These are phyloP conservation scores for Hormaphis cornu DNA, from an alignment of 1,140 invertebrate species.

Conservation along the genomic window DNA sequence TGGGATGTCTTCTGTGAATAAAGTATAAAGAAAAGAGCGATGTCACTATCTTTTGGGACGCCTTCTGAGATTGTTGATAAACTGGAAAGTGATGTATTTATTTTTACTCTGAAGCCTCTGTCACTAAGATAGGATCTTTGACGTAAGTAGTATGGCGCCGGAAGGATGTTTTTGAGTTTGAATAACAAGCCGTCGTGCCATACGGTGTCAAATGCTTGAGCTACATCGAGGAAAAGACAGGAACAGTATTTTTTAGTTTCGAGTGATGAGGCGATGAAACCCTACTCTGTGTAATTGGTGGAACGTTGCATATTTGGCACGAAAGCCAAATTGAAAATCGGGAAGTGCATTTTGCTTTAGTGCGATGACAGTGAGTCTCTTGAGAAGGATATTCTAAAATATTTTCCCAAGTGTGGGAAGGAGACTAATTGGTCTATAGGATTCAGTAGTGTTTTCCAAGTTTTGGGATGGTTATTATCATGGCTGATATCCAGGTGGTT, in stretches of 20 bases:
- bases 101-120: conserved; percentile 18
- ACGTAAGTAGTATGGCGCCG: not conserved
- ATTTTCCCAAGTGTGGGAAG: conserved; percentile 37
- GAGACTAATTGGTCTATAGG: conserved; percentile 40
- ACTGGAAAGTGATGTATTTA: not conserved
- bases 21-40: conserved; percentile 21
- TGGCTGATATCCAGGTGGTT: conserved; percentile 38
- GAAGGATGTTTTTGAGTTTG: not conserved
- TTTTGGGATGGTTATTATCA: conserved; percentile 41
- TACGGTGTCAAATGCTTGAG: conserved; percentile 41
- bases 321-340: conserved; percentile 30
- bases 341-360: conserved; percentile 13
- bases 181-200: conserved; percentile 40
- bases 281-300: conserved; percentile 19
- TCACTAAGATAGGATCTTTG: conserved; percentile 6
- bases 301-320: not conserved
- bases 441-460: conserved; percentile 34
- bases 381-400: conserved; percentile 35
- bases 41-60: conserved; percentile 8
- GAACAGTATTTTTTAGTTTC: conserved; percentile 35
- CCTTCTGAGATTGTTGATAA: not conserved
- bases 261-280: not conserved
- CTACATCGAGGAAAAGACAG: conserved; percentile 40
- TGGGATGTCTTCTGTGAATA: conserved; percentile 22
- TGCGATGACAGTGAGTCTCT: conserved; percentile 22